Evolutionary conservation across 2,888 invertebrate species (phyloP).

Genomic region (Exocentrus adspersus): DNA sequence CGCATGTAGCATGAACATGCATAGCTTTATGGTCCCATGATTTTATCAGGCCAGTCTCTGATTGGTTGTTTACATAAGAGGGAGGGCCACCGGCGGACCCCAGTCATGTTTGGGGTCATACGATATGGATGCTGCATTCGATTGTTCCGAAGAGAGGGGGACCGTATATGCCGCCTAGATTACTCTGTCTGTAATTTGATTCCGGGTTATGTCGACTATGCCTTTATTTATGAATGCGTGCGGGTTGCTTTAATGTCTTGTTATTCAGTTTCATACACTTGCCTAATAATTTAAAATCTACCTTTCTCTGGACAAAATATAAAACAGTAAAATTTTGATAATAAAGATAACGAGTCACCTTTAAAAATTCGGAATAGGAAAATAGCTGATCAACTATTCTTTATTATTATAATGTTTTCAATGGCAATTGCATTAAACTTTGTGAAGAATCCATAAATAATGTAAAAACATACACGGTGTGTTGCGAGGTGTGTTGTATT

Average conservation of each 20-base stretch:
- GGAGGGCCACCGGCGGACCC: conserved; percentile 56
- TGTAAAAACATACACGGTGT: too few relatives aligned
- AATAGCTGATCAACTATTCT: too few relatives aligned
- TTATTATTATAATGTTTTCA: too few relatives aligned
- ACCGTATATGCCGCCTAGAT: conserved; percentile 36
- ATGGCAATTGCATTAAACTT: too few relatives aligned
- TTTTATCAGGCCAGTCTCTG: conserved; percentile 63
- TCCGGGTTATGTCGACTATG: conserved; percentile 39
- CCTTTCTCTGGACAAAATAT: too few relatives aligned
- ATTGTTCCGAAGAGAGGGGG: conserved; percentile 44
- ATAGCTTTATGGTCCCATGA: conserved; percentile 64
- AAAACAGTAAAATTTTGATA: too few relatives aligned
- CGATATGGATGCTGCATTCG: conserved; percentile 57
- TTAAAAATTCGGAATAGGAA: too few relatives aligned
- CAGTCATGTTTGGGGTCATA: conserved; percentile 52
- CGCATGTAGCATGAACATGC: conserved; percentile 61
- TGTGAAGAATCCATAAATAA: too few relatives aligned
- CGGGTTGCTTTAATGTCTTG: conserved; percentile 18
- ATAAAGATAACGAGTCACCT: too few relatives aligned
- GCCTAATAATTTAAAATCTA: too few relatives aligned
- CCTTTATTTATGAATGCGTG: conserved; percentile 38
- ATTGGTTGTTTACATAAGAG: conserved; percentile 64
- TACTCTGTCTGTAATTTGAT: conserved; percentile 45
- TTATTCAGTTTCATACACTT: conserved; percentile 18
- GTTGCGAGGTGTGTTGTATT: too few relatives aligned